Conservation (phyloP, 2,888 invertebrate species). For the Hyles lineata region DNA sequence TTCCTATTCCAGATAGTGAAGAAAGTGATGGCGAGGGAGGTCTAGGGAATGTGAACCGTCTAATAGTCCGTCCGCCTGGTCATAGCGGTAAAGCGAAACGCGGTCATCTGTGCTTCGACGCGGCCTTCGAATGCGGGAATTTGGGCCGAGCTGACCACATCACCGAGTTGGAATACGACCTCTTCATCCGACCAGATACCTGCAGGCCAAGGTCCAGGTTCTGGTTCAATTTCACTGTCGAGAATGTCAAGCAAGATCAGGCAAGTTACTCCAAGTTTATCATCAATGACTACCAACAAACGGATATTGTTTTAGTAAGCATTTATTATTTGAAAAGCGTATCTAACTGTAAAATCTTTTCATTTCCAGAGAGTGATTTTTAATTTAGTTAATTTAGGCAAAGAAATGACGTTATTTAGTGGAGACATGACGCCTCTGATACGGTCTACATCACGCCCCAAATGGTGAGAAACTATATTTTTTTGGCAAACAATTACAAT, state of each 20-base stretch:
- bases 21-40: conserved; percentile 97
- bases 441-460: conserved; percentile 94
- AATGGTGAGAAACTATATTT: conserved; percentile 88
- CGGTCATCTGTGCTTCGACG: conserved; percentile 98
- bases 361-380: conserved; percentile 94
- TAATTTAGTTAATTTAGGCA: conserved; percentile 98
- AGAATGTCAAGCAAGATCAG: conserved; percentile 97
- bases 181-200: conserved; percentile 98
- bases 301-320: too few relatives aligned
- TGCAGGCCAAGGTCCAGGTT: conserved; percentile 96
- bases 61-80: conserved; percentile 94
- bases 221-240: conserved; percentile 99
- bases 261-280: conserved; percentile 64
- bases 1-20: conserved; percentile 89
- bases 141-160: conserved; percentile 97
- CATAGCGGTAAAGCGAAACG: conserved; percentile 98
- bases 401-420: conserved; percentile 94
- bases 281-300: not conserved
- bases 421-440: conserved; percentile 97
- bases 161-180: conserved; percentile 97
- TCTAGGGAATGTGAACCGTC: conserved; percentile 94
- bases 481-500: not conserved
- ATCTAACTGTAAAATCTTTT: not conserved
- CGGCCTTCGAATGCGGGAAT: conserved; percentile 98
- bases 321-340: too few relatives aligned